Base-by-base conservation (phyloP, 2,113 vertebrate genomes). In the Cephalopholis sonnerati region DNA sequence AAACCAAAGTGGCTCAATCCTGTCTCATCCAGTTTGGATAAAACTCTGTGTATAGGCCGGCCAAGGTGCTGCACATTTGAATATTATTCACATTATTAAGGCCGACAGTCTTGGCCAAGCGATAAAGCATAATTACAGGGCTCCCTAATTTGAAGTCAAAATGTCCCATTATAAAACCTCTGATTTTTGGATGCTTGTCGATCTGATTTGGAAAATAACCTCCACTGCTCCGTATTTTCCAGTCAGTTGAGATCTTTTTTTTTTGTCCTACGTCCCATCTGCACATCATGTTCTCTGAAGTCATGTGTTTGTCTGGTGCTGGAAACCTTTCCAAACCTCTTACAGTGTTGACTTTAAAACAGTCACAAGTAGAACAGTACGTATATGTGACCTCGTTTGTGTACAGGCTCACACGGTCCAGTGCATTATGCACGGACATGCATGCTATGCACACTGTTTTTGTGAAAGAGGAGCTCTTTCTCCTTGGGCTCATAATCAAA, bases 291-390 rank as follows among this genome's bases (percentile, higher is more conserved):
- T 55, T 76, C 17, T 74, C 22, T 69, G 10, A 61, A 46, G 3
- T 32, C 36, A 62, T 79, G 22, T 61, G 18, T 73, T 53, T 27
- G 13, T 72, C 54, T 79, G n/a, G 9, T 66, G 61, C 57, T 51
- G 25, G 10, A 74, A 53, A 22, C 20, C 20, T 64, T 32, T 63
- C 8, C 36, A 32, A 70, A 25, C 2, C 8, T 66, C 27, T 67
- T 3, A 46, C 2, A 22, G 10, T 36, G 46, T 71, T 61, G 46
- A 54, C 24, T 48, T 41, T n/a, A 20, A 36, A 61, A 27, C 16
- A 59, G 25, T 66, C 25, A n/a, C n/a, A 55, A 39, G 6, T 20
- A 24, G 17, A 50, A 16, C 7, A 58, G 15, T 44, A 46, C 6
- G 27, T 27, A 48, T 20, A 36, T 77, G 67, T 39, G 25, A 77